These are phyloP conservation scores for Cebidichthys violaceus DNA, from an alignment of 2,113 vertebrate species.

Conservation along the genomic window DNA sequence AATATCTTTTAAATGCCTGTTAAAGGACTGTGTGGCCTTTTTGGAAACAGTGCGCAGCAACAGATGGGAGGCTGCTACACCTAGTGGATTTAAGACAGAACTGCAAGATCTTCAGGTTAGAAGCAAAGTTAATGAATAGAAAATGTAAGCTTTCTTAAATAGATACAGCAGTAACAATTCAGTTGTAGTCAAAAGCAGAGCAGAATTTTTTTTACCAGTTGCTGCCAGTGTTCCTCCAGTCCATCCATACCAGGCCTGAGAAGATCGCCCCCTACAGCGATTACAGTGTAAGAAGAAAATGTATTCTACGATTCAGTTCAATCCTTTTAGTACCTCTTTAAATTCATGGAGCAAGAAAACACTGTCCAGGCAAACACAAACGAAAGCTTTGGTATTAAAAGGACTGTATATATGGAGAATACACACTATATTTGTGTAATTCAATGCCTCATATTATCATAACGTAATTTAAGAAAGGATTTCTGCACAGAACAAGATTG, in stretches of 20 bases:
- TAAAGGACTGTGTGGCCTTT: neutral
- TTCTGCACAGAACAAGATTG: neutral
- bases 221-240: neutral
- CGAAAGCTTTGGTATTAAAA: neutral
- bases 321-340: neutral
- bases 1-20: constrained; percentile 44
- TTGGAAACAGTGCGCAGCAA: constrained; percentile 17
- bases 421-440: constrained; percentile 1
- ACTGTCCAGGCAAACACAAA: neutral
- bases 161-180: neutral
- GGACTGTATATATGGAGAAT: neutral
- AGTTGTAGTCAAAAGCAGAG: neutral
- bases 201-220: neutral
- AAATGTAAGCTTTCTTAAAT: neutral
- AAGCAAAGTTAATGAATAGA: neutral
- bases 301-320: neutral
- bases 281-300: neutral
- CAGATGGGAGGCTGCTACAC: constrained; percentile 65
- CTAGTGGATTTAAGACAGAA: constrained; percentile 68
- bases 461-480: neutral
- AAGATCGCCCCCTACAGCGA: neutral
- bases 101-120: constrained; percentile 7
- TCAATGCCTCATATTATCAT: neutral
- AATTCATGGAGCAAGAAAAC: neutral
- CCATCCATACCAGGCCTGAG: neutral